Evolutionary conservation across 2,797 vertebrate species (phyloP), one percentile per base, ranked within the genome.

Genomic region (Bryconaethiops microstoma): DNA sequence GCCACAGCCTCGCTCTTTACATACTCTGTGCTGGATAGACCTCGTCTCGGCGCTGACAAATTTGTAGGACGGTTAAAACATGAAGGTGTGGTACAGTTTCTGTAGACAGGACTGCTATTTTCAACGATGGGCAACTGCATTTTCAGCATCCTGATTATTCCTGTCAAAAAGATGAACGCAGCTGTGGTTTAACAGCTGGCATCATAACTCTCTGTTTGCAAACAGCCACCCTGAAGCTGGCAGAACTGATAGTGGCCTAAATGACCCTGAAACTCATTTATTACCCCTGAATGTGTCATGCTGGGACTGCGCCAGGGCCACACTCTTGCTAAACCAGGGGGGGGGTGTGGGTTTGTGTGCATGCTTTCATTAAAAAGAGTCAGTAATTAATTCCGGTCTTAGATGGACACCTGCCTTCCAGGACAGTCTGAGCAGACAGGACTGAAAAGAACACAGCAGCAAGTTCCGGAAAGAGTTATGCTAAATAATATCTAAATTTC

Each of bases 191-290:
- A 69, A 79, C 40, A 76, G 48, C 21, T 9, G 68, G 42, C 67
- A 64, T 62, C 63, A 79, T 80, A 73, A 68, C 23, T 76, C 73
- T 82, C 39, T 59, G 45, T 50, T 78, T 54, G 23, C 57, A 50
- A 57, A 76, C 76, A 52, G 74, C 54, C 62, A 52, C 52, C 59
- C 75, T 59, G 29, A 71, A 60, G 70, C 82, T 80, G 75, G 70
- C 65, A 74, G 59, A 78, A 54, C 65, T 48, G 78, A 76, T 74
- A 77, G 12, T 63, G 57, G 19, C 75, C 70, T 74, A 76, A 80
- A 73, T 45, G 23, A 60, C 19, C 21, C 35, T 76, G 52, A 76
- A 70, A 76, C 48, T 60, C 1, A 67, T 80, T 75, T 78, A 78
- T 25, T 60, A 65, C 70, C 42, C 45, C 35, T 35, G 57, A 73